Base-by-base conservation (phyloP, 2,888 invertebrate genomes). In the Aquatica leii region DNA sequence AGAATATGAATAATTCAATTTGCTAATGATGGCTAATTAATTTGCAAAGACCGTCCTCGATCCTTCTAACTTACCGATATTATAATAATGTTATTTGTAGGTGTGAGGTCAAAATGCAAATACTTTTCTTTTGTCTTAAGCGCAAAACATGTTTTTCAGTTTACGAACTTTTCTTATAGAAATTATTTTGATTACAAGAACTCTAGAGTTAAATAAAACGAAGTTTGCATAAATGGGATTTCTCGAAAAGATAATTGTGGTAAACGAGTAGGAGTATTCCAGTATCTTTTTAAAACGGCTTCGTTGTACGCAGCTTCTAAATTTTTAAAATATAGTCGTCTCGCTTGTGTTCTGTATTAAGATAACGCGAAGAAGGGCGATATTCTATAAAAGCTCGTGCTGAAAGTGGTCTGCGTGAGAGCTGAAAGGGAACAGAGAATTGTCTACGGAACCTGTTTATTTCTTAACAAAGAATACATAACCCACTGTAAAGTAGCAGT, bases 141-240 rank as follows among this genome's bases (percentile, higher is more conserved):
- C 6, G 24, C 24, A 24, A 24, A 24, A 24, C 24, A 4, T 37
- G 2, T 37, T 37, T 37, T 37, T 37, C 3, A 3, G 37, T 2
- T 37, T 3, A 5, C 37, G 2, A 12, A 11, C 37, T 2, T 37
- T 37, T 37, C 11, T 37, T 37, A 24, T 24, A 24, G 6, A 24
- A 24, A 24, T 24, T 6, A 6, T 24, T 24, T 24, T 24, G 24
- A 24, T 24, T 24, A 24, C 24, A 6, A 24, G 6, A 6, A 4
- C 6, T 24, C 24, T 24, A 6, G 4, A 24, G 24, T 24, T 24
- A 6, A 24, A 24, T 24, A 24, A 24, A 24, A 76, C 76, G 75
- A 77, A 76, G 76, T 76, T 73, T 74, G 72, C 69, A 70, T 70
- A 71, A 74, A 76, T 77, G 76, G 73, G 75, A 77, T 76, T 76